Conservation (phyloP, 2,113 vertebrate genomes). For the Ageneiosus marmoratus region DNA sequence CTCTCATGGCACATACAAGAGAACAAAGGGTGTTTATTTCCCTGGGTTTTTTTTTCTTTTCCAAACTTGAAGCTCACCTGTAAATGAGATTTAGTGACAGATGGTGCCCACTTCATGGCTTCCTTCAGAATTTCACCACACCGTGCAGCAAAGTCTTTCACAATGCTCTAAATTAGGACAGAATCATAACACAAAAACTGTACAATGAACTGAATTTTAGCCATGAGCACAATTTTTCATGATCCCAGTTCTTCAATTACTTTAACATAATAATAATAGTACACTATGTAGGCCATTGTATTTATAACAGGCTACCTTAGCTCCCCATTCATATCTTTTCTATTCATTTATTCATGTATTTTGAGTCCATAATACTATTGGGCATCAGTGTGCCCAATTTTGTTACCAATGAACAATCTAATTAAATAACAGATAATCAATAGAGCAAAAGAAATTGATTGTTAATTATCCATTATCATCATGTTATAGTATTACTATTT, state of each 20-base stretch:
- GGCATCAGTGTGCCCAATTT: neutral
- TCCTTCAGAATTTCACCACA: constrained; percentile 97
- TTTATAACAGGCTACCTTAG: neutral
- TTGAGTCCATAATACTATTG: neutral
- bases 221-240: neutral
- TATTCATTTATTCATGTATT: neutral
- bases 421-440: neutral
- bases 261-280: too few species aligned
- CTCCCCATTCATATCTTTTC: neutral
- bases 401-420: neutral
- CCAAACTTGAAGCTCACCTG: constrained; percentile 85
- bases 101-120: constrained; percentile 98
- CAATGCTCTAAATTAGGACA: constrained; percentile 82
- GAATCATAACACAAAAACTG: neutral
- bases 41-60: neutral
- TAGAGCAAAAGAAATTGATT: neutral
- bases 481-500: neutral
- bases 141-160: constrained; percentile 95
- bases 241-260: neutral
- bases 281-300: neutral
- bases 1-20: neutral
- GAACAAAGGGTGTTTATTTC: neutral
- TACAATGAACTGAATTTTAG: neutral
- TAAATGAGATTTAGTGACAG: constrained; percentile 95
- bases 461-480: neutral